These are phyloP conservation scores for Drymonia ruficornis DNA, from an alignment of 2,888 invertebrate genomes.

Conservation along the genomic window DNA sequence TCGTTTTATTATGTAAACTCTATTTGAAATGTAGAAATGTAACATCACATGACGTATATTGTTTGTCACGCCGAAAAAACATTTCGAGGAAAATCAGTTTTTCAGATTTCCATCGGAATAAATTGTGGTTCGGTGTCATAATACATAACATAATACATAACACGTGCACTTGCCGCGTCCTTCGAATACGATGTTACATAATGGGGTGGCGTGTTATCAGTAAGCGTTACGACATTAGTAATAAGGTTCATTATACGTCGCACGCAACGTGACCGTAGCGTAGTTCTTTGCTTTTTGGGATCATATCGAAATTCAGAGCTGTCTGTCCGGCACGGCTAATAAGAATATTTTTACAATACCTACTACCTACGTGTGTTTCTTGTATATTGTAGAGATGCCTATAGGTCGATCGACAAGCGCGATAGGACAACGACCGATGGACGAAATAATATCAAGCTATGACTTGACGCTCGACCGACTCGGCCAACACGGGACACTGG, in stretches of 20 bases:
- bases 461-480: too few species aligned
- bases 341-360: not conserved
- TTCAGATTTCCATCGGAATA: not conserved
- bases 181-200: slow-evolving; percentile 41
- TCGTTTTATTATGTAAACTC: slow-evolving; percentile 53
- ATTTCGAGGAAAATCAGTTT: slow-evolving; percentile 41
- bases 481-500: too few species aligned
- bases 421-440: not conserved
- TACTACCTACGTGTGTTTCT: not conserved
- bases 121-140: not conserved
- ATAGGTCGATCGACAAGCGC: not conserved
- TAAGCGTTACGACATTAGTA: slow-evolving; percentile 38
- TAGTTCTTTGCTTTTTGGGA: not conserved
- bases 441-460: too few species aligned
- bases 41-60: slow-evolving; percentile 39
- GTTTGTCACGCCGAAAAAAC: slow-evolving; percentile 46
- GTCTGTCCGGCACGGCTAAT: not conserved
- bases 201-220: slow-evolving; percentile 36
- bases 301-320: not conserved
- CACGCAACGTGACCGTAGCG: slow-evolving; percentile 11
- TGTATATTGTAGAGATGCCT: not conserved
- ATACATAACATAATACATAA: slow-evolving; percentile 29
- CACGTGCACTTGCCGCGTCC: slow-evolving; percentile 57
- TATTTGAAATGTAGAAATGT: slow-evolving; percentile 41
- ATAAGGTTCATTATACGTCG: slow-evolving; percentile 39